Percentiles rank a stretch among this genome's conserved stretches.
These are phyloP conservation scores for Ciconia nigra DNA, from an alignment of 2,797 vertebrate genomes.

Conservation along the genomic window DNA sequence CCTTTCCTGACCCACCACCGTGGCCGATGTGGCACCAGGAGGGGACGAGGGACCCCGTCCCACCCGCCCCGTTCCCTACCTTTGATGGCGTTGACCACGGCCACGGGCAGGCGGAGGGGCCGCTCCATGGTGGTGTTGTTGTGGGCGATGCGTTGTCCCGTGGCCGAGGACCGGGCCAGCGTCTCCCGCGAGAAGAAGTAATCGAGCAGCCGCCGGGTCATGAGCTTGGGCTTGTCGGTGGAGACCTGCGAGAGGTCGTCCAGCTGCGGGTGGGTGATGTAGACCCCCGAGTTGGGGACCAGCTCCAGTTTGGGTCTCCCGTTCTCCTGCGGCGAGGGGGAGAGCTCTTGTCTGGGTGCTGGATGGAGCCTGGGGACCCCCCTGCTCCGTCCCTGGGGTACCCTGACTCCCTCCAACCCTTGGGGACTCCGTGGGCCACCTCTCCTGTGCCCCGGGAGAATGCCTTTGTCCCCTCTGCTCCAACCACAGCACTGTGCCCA, in stretches of 20 bases:
- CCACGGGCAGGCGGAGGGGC: background rate
- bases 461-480: background rate
- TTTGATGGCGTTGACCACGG: constrained; percentile 9
- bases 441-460: no score
- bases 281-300: constrained; percentile 11
- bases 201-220: background rate
- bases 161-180: background rate
- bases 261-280: constrained; percentile 17
- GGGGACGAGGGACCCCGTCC: background rate
- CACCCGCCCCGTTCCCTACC: background rate
- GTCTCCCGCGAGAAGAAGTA: constrained; percentile 35
- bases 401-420: background rate
- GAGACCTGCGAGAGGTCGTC: constrained; percentile 21
- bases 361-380: background rate
- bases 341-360: background rate
- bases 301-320: constrained; percentile 17
- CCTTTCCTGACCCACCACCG: background rate
- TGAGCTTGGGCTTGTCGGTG: constrained; percentile 33
- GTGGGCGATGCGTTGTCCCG: constrained; percentile 1
- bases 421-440: background rate
- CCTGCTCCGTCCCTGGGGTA: background rate
- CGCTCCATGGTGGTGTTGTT: constrained; percentile 13
- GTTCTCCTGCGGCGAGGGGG: background rate
- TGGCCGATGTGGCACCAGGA: accelerated
- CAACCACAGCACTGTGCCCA: background rate